These are phyloP conservation scores for Zaprionus lachaisei DNA, from an alignment of 1,140 invertebrate genomes.

Conservation along the genomic window DNA sequence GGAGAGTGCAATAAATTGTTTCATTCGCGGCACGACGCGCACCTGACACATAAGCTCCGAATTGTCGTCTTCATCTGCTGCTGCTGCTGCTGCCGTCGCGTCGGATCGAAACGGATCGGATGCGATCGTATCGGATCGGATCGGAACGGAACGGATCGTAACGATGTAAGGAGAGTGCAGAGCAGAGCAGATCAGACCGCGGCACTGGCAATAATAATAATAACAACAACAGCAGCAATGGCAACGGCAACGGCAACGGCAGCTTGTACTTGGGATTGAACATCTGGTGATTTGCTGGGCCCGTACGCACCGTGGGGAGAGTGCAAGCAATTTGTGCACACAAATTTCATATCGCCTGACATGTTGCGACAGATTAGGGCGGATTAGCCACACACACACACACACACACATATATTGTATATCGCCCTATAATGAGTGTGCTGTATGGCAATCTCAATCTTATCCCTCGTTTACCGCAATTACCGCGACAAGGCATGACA, in stretches of 20 bases:
- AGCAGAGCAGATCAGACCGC: background rate
- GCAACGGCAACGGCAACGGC: conserved; percentile 1
- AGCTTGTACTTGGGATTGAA: conserved; percentile 61
- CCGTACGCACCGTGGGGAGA: conserved; percentile 49
- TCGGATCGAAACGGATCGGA: conserved; percentile 17
- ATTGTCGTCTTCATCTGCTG: conserved; percentile 72
- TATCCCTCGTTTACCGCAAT: conserved; percentile 3
- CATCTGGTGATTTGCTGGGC: conserved; percentile 74
- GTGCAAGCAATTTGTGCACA: conserved; percentile 11
- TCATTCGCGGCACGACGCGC: conserved; percentile 74
- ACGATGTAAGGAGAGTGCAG: background rate
- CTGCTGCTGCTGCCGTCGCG: conserved; percentile 8
- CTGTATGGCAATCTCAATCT: conserved; percentile 1
- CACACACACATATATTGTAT: background rate
- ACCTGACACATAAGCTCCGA: conserved; percentile 77
- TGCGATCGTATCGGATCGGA: conserved; percentile 24
- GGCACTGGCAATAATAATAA: conserved; percentile 21
- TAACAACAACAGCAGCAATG: conserved; percentile 25
- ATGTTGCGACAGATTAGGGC: background rate
- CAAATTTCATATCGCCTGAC: background rate
- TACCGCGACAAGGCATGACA: background rate
- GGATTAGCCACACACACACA: background rate
- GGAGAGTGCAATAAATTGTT: conserved; percentile 75
- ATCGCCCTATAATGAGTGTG: background rate
- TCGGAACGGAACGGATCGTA: conserved; percentile 11